A percentile compares a stretch with the other conserved stretches of the same genome.
Conservation (phyloP, 2,113 vertebrate genomes). For the Chaenogobius annularis region DNA sequence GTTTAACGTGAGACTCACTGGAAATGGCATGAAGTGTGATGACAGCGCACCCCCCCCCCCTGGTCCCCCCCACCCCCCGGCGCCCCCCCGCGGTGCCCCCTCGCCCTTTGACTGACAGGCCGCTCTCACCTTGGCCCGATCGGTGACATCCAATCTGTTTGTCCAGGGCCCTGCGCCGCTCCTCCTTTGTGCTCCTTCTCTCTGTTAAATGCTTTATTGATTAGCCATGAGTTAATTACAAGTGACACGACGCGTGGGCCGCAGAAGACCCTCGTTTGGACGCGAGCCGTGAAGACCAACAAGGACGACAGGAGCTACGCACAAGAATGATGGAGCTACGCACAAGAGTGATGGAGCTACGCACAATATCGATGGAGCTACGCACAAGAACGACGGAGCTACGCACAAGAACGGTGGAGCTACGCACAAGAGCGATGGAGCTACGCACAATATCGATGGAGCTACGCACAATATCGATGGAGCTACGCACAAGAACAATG, state of each 20-base stretch:
- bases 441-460: no score
- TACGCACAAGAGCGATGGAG: no score
- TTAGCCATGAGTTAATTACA: constrained; percentile 75
- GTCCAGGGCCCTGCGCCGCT: constrained; percentile 43
- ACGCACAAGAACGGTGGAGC: no score
- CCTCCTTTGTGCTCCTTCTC: constrained; percentile 57
- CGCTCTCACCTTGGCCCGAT: constrained; percentile 65
- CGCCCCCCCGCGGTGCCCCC: neutral
- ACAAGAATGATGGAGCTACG: no score
- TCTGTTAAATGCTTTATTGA: constrained; percentile 76
- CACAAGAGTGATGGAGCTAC: no score
- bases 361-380: no score
- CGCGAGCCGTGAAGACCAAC: neutral
- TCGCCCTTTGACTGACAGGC: constrained; percentile 54
- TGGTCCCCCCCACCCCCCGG: neutral
- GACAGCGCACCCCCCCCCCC: constrained; percentile 1
- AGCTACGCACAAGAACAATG: no score
- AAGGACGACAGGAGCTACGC: neutral
- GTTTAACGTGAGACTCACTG: no score
- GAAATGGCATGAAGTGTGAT: no score
- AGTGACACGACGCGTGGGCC: constrained; percentile 58
- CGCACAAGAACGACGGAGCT: no score
- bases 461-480: no score
- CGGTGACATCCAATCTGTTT: constrained; percentile 71
- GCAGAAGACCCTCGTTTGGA: constrained; percentile 10